Evolutionary conservation across 2,113 vertebrate species (phyloP), one percentile per base, ranked within the genome.

Genomic region (Ptyas mucosa): DNA sequence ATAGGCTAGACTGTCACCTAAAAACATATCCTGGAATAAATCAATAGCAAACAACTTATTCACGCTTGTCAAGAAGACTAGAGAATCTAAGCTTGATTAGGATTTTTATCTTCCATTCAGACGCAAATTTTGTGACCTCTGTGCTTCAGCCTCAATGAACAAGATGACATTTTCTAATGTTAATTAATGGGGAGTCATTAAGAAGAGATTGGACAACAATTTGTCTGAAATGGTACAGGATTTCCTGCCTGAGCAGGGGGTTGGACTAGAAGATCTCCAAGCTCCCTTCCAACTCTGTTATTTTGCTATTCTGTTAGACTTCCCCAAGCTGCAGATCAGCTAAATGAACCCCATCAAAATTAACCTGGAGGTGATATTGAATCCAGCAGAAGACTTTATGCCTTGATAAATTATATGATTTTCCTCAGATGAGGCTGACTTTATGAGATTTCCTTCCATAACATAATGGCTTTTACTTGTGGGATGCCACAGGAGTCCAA

Each of bases 301-400:
- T 69, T 69, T n/a, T 69, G 26, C 12, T 69, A 81, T 69, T n/a
- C 61, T n/a, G 61, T 29, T 69, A 81, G 34, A 81, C 69, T 39
- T 81, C 34, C 1, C 34, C 15, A 81, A 39, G 0, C 15, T 81
- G 49, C 87, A 75, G n/a, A 0, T 2, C 43, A 8, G 8, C 0
- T 2, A 85, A 61, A 89, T 24, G 85, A 52, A 91, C 23, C 23
- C 29, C 5, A 15, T 0, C n/a, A n/a, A 29, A 0, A 0, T 94
- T 92, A 92, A 97, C 97, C 96, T 97, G 2, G 97, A 97, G 0
- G 10, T 94, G 94, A 98, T 95, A 90, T 94, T 94, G 91, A 96
- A 75, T 5, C 96, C 2, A 0, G 87, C 87, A 53, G 4, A 75
- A 58, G 97, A 97, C 88, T 94, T 97, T 91, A 97, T 34, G 81